Evolutionary conservation across 1,140 invertebrate species (phyloP).

Genomic region (Tigriopus japonicus): DNA sequence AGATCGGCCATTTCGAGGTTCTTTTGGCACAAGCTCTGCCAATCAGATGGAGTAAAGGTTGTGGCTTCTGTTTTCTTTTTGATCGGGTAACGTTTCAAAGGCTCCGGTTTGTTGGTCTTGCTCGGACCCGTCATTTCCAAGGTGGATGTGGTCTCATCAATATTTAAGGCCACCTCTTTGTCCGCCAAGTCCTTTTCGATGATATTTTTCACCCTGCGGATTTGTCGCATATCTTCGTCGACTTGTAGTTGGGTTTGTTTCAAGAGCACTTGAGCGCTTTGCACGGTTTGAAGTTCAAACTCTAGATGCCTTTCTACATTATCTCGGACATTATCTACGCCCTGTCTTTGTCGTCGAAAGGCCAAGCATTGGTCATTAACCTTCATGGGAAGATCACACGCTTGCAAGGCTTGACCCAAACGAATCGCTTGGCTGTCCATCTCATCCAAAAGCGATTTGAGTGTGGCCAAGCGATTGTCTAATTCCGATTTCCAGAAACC

Average conservation of each 20-base stretch:
- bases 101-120: not conserved
- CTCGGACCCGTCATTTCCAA: not conserved
- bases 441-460: conserved; percentile 7
- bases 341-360: not conserved
- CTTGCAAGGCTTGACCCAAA: not conserved
- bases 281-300: not conserved
- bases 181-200: conserved; percentile 7
- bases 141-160: not conserved
- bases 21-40: not conserved
- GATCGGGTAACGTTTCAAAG: not conserved
- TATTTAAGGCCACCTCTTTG: conserved; percentile 7
- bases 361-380: conserved; percentile 5
- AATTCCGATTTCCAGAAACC: conserved; percentile 12
- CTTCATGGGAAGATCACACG: not conserved
- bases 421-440: not conserved
- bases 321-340: not conserved
- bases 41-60: not conserved
- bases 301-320: conserved; percentile 5
- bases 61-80: not conserved
- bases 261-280: not conserved
- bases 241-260: not conserved
- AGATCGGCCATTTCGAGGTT: not conserved
- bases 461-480: not conserved
- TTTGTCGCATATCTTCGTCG: not conserved
- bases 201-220: not conserved